Evolutionary conservation across 1,140 invertebrate species (phyloP), one percentile per base, ranked within the genome.

Genomic region (Zaprionus camerounensis): DNA sequence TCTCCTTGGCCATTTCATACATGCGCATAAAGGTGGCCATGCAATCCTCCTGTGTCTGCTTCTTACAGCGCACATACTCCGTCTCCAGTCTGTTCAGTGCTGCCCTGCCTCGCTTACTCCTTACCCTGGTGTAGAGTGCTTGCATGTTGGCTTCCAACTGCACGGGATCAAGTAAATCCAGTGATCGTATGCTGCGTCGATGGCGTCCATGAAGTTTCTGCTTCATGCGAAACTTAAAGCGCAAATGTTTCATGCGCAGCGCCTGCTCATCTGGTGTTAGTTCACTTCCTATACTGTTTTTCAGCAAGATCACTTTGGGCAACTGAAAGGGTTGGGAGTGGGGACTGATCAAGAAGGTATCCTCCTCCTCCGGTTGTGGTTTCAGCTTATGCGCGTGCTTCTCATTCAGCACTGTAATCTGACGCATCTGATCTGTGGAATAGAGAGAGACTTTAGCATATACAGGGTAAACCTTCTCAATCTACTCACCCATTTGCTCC

Each of bases 1-100:
- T 81, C 26, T 92, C 91, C 36, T 72, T 84, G 51, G 88, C 88
- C 77, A 92, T 80, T 11, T 91, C 76, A 49, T 92, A 92, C 79
- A 92, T 90, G 12, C 80, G 78, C 64, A 91, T 55, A n/a, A 92
- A 92, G 22, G 79, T 85, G 13, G 76, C 75, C 85, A 91, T 87
- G 66, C 91, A 92, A 34, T 91, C 79, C 20, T 85, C 59, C 0
- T 79, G 81, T 6, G 88, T 87, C 13, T 91, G 78, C 31, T 91
- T 91, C 58, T 88, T 92, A 55, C 91, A 92, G 5, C 83, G 71
- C 11, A 81, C 53, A 57, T 91, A 92, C 38, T 92, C 85, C 12
- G 17, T 53, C 38, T 92, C 87, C 44, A 92, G 56, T 55, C 76
- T 70, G 13, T 26, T 77, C 0, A 92, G 62, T 3, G 79, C 88